Conservation (phyloP, 2,113 vertebrate species). For the Prolemur simus region DNA sequence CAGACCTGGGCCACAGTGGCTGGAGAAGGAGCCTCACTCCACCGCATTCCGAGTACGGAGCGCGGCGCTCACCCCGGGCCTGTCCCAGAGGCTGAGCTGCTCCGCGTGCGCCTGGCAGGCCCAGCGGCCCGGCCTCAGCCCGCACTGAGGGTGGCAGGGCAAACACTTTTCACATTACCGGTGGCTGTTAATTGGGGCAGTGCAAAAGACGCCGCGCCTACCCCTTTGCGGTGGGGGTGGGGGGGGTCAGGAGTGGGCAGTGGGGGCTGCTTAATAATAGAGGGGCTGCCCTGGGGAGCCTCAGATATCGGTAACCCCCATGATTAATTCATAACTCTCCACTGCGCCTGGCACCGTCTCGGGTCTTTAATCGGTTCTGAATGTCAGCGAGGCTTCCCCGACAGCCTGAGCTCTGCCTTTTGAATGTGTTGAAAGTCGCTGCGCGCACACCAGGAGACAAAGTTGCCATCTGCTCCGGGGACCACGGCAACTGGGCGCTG, state of each 20-base stretch:
- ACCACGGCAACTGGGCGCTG: conserved; percentile 75
- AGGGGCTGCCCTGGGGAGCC: conserved; percentile 72
- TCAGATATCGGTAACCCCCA: conserved; percentile 77
- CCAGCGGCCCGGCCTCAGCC: conserved; percentile 74
- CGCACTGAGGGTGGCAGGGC: conserved; percentile 74
- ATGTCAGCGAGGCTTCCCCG: conserved; percentile 77
- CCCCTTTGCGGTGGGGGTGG: conserved; percentile 22
- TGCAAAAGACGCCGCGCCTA: conserved; percentile 56
- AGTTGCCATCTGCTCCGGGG: conserved; percentile 80
- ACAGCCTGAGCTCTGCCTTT: conserved; percentile 78
- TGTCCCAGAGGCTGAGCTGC: conserved; percentile 74
- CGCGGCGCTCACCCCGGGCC: neutral
- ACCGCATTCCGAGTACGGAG: neutral
- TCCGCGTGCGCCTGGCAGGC: conserved; percentile 80
- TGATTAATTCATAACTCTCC: conserved; percentile 81
- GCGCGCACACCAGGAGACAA: conserved; percentile 72
- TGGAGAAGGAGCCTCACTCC: neutral
- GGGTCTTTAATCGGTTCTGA: conserved; percentile 75
- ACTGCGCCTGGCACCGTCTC: conserved; percentile 70
- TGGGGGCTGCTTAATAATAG: conserved; percentile 77
- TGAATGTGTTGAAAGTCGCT: conserved; percentile 77
- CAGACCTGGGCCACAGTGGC: neutral
- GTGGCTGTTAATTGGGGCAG: conserved; percentile 82
- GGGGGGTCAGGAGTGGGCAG: conserved; percentile 58
- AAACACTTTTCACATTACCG: conserved; percentile 82